Base-by-base conservation (phyloP, 2,888 invertebrate species). In the Pristionchus entomophagus region DNA sequence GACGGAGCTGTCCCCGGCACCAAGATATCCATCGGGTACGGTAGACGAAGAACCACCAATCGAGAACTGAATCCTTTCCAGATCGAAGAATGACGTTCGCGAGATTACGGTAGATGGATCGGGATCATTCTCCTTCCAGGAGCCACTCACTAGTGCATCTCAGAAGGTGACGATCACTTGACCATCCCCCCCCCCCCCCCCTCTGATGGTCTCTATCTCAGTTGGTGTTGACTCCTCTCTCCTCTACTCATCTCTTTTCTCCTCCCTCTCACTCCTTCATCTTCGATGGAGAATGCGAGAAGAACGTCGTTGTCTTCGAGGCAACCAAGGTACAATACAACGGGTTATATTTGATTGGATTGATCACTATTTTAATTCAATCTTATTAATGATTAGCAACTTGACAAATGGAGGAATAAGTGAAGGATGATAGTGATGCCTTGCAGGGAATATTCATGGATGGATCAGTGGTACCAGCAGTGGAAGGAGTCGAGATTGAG, bases 401-500 rank as follows among this genome's bases (percentile, higher is more conserved):
- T 22, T 17, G 10, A 56, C 14, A 45, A 12, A 41, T 3, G 12
- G 41, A 73, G 26, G 38, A 17, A n/a, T 22, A 22, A 1, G 41
- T 1, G 73, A 69, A 22, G 22, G 38, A 8, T 19, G 8, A 59
- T 29, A 5, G 51, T 51, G 19, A 51, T 51, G 19, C 59, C 22
- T 17, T 91, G 73, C 95, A 95, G 86, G 96, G 96, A 2, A 95
- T 96, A 89, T 96, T 96, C 29, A 92, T 95, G 8, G 95, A 95
- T 83, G 96, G 96, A 32, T 93, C 94, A 62, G 94, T 96, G 0
- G 91, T 93, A 45, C 97, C 97, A 2, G 88, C 94, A 10, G 92
- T 95, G 5, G 92, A 91, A 53, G 94, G 93, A 22, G 95, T 95
- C 35, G 91, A 90, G 83, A 93, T 95, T 84, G 77, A 49, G 38